Base-by-base conservation (phyloP, 2,888 invertebrate genomes). In the Leptinotarsa haldemani region DNA sequence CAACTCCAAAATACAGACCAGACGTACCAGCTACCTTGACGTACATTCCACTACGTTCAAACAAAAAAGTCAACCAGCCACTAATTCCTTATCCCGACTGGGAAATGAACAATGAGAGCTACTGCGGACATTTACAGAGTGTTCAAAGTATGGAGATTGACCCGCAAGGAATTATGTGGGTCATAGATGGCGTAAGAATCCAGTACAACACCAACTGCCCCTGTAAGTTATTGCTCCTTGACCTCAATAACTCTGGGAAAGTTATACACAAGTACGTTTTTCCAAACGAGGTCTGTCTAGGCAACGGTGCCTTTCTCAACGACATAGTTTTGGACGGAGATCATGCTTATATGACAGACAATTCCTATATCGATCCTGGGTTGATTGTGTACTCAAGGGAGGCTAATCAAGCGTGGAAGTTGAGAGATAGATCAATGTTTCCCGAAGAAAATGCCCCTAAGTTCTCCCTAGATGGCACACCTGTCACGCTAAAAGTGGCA, bases 141-240 rank as follows among this genome's bases (percentile, higher is more conserved):
- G 93, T 94, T 18, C 93, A 93, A 84, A 92, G 92, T 78, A 89
- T 94, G 85, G 94, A 94, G 84, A 92, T 94, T 70, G 94, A 94
- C 85, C 90, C 90, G 2, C 89, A 90, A 72, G 93, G 94, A 7
- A 86, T 93, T 4, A 91, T 94, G 92, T 93, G 92, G 90, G 89
- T 91, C 13, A 87, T 93, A 58, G 94, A 93, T 79, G 92, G 92
- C 66, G 93, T 93, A 0, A 88, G 93, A 73, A 88, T 91, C 1
- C n/a, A n/a, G 40, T 90, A 91, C 30, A 87, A 92, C 74, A 84
- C 88, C 1, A 89, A 88, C 74, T 94, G 94, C 82, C 91, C 92
- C 2, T 91, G 93, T 0, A 92, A 93, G 65, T 84, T 94, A 56
- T 89, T 93, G 4, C 87, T 94, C 20, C 89, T 94, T 72, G 92